Evolutionary conservation across 2,113 vertebrate species (phyloP), one percentile per base, ranked within the genome.

Genomic region (Genyomyrus donnyi): DNA sequence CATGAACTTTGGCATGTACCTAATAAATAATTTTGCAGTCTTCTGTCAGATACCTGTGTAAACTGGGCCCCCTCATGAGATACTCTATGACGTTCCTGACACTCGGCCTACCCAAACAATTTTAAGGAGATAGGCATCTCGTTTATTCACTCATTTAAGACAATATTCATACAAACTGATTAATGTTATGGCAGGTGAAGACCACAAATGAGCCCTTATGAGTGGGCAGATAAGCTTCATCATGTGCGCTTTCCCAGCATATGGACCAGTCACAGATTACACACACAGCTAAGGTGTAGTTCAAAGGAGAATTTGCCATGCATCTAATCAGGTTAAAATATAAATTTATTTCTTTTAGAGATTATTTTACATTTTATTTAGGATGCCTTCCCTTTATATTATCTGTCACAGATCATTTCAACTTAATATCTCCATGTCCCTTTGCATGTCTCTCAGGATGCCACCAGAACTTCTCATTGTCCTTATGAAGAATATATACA

Each of bases 131-230:
- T 46, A 53, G 89, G 53, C 27, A 50, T 87, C 46, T 70, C 4
- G n/a, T 62, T 90, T 42, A 70, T 90, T 86, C 74, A 5, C 85
- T 88, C 62, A 53, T 90, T 80, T 46, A 46, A n/a, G 13, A 49
- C 62, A 21, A 58, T 27, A 88, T 52, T 90, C 86, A 62, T 66
- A 31, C 35, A 58, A 86, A 58, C 49, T 24, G 62, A 58, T 66
- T 84, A 87, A 58, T 42, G 56, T 87, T 90, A 42, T 90, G 89
- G 27, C 66, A 42, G 83, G 85, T 24, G 45, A 66, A 85, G n/a
- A 89, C 80, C 56, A 52, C 89, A 56, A 86, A 86, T 70, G 85
- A 87, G 74, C 56, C 62, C 53, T 24, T 48, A 53, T 90, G 49
- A 86, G 46, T 85, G 83, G 70, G 39, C 21, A n/a, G 31, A 49